Evolutionary conservation across 2,113 vertebrate genomes (phyloP).

Genomic region (Azemiops feae): DNA sequence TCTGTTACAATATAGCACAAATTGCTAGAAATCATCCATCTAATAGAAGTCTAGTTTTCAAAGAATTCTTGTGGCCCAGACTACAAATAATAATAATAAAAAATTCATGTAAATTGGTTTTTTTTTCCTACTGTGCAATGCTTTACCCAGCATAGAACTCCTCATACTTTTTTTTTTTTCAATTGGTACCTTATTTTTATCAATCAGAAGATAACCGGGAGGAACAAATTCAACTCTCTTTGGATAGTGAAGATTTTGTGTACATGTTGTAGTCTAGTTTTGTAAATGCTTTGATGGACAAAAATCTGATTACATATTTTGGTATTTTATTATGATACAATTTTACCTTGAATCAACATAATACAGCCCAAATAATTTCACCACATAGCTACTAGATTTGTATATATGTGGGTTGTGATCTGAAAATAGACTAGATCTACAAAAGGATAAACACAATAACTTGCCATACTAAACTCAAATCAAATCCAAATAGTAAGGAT

Average conservation of each 20-base stretch:
- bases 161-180: background rate
- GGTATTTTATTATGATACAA: background rate
- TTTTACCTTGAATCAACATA: background rate
- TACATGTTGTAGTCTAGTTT: background rate
- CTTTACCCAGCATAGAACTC: background rate
- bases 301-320: background rate
- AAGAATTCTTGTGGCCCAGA: background rate
- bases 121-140: background rate
- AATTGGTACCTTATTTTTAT: background rate
- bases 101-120: background rate
- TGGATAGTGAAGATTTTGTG: background rate
- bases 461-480: background rate
- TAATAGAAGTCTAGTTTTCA: background rate
- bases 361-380: background rate
- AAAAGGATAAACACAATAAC: background rate
- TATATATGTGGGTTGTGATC: background rate
- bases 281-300: background rate
- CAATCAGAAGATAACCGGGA: background rate
- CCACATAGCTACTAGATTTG: background rate
- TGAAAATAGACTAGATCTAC: background rate
- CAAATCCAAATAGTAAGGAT: background rate
- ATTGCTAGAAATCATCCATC: background rate
- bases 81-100: background rate
- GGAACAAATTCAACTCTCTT: background rate
- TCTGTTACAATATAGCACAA: constrained; percentile 7